Percentiles rank a stretch among this genome's conserved stretches.
Conservation (phyloP, 2,113 vertebrate genomes). For the Otolemur garnettii region DNA sequence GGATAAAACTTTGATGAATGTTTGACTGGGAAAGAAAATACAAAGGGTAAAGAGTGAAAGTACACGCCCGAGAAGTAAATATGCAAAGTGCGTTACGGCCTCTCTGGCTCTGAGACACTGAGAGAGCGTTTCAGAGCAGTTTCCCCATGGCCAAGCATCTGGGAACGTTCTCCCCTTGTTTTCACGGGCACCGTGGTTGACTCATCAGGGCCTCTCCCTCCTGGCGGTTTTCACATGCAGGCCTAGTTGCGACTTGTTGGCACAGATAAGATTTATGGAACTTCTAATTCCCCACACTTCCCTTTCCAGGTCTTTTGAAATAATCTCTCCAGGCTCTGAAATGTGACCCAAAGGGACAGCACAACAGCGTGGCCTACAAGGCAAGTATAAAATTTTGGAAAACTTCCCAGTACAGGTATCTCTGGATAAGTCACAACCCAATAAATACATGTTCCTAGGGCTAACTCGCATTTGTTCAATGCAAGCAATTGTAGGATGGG, state of each 20-base stretch:
- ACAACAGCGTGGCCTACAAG: background rate
- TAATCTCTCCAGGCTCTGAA: background rate
- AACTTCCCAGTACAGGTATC: background rate
- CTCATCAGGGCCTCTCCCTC: slow-evolving; percentile 1
- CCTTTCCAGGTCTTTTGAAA: background rate
- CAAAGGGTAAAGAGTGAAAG: background rate
- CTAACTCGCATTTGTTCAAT: background rate
- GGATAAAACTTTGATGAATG: background rate
- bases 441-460: background rate
- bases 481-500: background rate
- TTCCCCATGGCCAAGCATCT: background rate
- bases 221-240: background rate
- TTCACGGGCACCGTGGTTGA: slow-evolving; percentile 46
- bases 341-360: background rate
- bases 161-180: slow-evolving; percentile 60
- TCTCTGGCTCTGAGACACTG: background rate
- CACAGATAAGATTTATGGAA: background rate
- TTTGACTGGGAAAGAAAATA: background rate
- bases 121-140: background rate
- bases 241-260: slow-evolving; percentile 48
- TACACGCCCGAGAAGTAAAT: slow-evolving; percentile 21
- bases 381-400: background rate
- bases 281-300: background rate
- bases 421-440: background rate
- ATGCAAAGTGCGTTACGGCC: background rate